A percentile compares a stretch with the other conserved stretches of the same genome.
Conservation (phyloP, 2,888 invertebrate species). For the Eupithecia exiguata region DNA sequence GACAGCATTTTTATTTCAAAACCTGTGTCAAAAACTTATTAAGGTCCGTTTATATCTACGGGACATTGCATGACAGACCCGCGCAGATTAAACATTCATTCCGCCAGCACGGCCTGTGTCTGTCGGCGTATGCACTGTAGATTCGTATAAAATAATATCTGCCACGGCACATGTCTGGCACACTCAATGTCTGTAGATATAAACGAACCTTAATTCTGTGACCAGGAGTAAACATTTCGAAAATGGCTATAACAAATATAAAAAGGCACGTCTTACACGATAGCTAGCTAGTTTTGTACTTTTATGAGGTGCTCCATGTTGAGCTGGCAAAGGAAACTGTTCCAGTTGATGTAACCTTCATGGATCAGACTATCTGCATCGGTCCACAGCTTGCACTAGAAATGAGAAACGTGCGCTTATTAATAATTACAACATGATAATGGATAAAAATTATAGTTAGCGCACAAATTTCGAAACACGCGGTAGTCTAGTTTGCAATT, state of each 20-base stretch:
- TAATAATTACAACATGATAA: not conserved
- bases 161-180: no score
- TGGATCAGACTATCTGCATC: slow-evolving; percentile 65
- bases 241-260: not conserved
- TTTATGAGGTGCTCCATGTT: slow-evolving; percentile 78
- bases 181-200: no score
- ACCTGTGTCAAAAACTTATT: no score
- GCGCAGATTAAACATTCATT: no score
- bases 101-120: no score
- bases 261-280: not conserved
- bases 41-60: no score
- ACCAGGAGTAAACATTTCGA: not conserved
- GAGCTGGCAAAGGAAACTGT: slow-evolving; percentile 74
- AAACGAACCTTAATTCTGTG: no score
- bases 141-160: no score
- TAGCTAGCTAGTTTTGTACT: slow-evolving; percentile 52
- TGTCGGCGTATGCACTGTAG: no score
- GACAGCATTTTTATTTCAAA: slow-evolving; percentile 36
- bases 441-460: not conserved
- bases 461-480: not conserved
- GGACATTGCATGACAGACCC: no score
- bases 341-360: slow-evolving; percentile 77
- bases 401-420: not conserved
- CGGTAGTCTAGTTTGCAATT: not conserved
- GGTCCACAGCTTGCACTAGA: slow-evolving; percentile 72